Evolutionary conservation across 2,797 vertebrate genomes (phyloP).

Genomic region (Propithecus perrieri): DNA sequence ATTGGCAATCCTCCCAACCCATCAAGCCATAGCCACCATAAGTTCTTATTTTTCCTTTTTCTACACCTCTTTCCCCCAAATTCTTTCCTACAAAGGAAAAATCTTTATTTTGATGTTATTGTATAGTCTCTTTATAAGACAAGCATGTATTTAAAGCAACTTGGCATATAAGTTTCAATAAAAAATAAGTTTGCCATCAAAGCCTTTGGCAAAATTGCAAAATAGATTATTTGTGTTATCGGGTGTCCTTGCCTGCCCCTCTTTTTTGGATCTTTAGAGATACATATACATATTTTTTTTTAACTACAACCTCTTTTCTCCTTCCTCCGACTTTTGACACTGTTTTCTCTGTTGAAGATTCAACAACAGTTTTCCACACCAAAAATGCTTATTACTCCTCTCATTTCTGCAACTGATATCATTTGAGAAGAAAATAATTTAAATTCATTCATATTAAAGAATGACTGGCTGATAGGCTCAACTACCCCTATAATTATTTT

Average conservation of each 20-base stretch:
- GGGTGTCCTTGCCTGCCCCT: not conserved
- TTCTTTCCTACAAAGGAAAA: not conserved
- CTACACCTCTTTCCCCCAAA: not conserved
- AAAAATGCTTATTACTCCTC: conserved; percentile 45
- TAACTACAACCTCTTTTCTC: not conserved
- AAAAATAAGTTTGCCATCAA: not conserved
- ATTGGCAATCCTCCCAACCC: not conserved
- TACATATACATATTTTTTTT: not conserved
- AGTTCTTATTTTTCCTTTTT: not conserved
- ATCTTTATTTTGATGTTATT: not conserved
- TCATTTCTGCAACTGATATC: conserved; percentile 67
- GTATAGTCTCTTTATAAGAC: not conserved
- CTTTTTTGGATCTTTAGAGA: not conserved
- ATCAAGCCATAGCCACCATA: not conserved
- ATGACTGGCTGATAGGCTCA: conserved; percentile 74
- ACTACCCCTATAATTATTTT: conserved; percentile 77
- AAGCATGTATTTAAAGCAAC: not conserved
- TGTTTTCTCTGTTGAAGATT: conserved; percentile 28
- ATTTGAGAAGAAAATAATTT: conserved; percentile 74
- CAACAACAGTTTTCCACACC: not conserved
- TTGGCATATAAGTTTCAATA: not conserved
- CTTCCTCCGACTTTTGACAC: conserved; percentile 18
- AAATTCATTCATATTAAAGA: conserved; percentile 76
- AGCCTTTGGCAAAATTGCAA: not conserved
- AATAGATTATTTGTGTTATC: not conserved